Conservation (phyloP, 1,140 invertebrate genomes). For the Pogonognathellus flavescens region DNA sequence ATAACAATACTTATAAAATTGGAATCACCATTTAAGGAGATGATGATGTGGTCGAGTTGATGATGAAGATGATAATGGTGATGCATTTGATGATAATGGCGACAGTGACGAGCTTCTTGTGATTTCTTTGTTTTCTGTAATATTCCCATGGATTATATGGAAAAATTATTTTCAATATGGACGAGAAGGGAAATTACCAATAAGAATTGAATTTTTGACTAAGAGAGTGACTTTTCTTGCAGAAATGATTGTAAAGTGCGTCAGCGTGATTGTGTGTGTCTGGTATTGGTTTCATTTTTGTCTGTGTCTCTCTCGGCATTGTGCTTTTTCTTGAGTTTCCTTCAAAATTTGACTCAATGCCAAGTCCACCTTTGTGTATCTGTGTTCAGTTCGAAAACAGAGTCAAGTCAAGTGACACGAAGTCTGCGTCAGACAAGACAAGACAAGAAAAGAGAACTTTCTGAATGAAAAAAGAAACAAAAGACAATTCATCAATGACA, state of each 20-base stretch:
- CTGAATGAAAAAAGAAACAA: conserved; percentile 59
- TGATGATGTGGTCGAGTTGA: conserved; percentile 52
- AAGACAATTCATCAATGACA: conserved; percentile 66
- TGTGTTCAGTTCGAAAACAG: conserved; percentile 16
- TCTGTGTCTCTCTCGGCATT: not conserved
- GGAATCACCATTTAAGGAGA: conserved; percentile 62
- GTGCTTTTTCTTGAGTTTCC: conserved; percentile 43
- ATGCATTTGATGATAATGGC: conserved; percentile 49
- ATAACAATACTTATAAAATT: conserved; percentile 59
- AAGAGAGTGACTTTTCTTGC: no score
- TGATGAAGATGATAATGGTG: conserved; percentile 51
- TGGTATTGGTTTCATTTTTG: no score
- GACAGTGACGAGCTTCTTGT: conserved; percentile 42
- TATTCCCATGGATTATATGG: not conserved
- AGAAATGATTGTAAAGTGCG: no score
- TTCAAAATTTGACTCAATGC: conserved; percentile 59
- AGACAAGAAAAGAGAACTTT: conserved; percentile 42
- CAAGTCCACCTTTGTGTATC: conserved; percentile 54
- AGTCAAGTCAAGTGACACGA: conserved; percentile 48
- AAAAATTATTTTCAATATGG: no score
- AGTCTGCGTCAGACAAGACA: conserved; percentile 30
- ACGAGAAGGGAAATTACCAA: no score
- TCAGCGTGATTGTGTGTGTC: no score
- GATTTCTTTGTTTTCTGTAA: not conserved
- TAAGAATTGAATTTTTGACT: no score